These are phyloP conservation scores for Astropecten irregularis DNA, from an alignment of 53 echinoderm and acorn worm species.

Conservation along the genomic window DNA sequence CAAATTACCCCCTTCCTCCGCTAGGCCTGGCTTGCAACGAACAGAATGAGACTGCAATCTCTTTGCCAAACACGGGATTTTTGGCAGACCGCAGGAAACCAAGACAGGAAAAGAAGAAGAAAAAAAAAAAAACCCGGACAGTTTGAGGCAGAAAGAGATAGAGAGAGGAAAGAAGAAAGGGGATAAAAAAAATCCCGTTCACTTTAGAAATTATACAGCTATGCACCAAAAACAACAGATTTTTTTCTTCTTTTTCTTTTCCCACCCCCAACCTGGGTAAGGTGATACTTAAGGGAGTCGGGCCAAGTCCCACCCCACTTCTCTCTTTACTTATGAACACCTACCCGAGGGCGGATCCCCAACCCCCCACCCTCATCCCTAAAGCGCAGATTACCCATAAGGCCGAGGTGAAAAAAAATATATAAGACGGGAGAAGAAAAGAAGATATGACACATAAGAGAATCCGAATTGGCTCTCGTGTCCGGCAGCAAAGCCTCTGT, in stretches of 20 bases:
- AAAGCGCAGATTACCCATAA: slow-evolving; percentile 46
- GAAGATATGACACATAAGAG: slow-evolving; percentile 7
- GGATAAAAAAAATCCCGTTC: neutral
- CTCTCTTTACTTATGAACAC: neutral
- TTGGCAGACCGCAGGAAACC: neutral
- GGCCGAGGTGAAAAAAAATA: slow-evolving; percentile 32
- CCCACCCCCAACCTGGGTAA: neutral
- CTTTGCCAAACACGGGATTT: neutral
- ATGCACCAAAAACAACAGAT: slow-evolving; percentile 36
- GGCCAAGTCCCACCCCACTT: neutral
- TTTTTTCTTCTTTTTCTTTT: no score
- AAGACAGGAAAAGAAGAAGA: neutral
- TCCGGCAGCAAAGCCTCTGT: slow-evolving; percentile 7
- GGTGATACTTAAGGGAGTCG: slow-evolving; percentile 9
- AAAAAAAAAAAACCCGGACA: neutral
- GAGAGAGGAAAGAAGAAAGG: neutral
- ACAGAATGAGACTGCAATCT: slow-evolving; percentile 35
- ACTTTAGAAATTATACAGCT: slow-evolving; percentile 26
- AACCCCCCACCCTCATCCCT: no score
- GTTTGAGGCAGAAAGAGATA: neutral
- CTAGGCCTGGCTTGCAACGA: neutral
- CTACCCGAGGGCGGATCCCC: slow-evolving; percentile 8
- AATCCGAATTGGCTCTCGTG: neutral
- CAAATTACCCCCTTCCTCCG: slow-evolving; percentile 44
- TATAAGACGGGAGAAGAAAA: slow-evolving; percentile 11